Base-by-base conservation (phyloP, 2,888 invertebrate genomes). In the Eubasilissa splendida region DNA sequence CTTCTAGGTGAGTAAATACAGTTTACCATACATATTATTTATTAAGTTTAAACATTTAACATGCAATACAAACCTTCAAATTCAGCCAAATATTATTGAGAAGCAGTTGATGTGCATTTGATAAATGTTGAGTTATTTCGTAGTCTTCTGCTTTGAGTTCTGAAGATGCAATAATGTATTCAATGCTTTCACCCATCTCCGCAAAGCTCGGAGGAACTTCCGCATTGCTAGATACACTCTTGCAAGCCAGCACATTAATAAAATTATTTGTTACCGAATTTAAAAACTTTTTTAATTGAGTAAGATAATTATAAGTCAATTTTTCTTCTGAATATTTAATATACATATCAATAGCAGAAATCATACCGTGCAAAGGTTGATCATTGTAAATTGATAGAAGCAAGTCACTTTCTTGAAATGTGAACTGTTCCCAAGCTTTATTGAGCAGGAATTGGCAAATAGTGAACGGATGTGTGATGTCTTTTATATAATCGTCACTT, bases 51-150 rank as follows among this genome's bases (percentile, higher is more conserved):
- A 33, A 65, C 4, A 65, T 65, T 14, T 65, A 65, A 14, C 11
- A n/a, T 11, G 58, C 42, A 42, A 0, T 31, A 80, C 82, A 83
- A 88, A 94, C 95, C 92, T 95, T 95, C 12, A 96, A 90, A 85
- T 94, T 95, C 84, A 95, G 90, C 96, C 96, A 96, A 85, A 95
- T 92, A 85, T 94, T 94, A 85, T 94, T 93, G 11, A 95, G 88
- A 79, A 96, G 89, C 84, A 93, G 91, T 88, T 95, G 94, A 85
- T 94, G 92, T 63, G 93, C 90, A 11, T 91, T 91, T 22, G 92
- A 91, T 85, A 93, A 88, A 86, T 87, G 88, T 22, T 88, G 88
- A 56, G 88, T 86, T 84, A 22, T 52, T 53, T 73, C 70, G 12
- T 77, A 63, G 8, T 50, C 52, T 50, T 68, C 31, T 52, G 14